Evolutionary conservation across 2,888 invertebrate genomes (phyloP).

Genomic region (Amblyjoppa proteus): DNA sequence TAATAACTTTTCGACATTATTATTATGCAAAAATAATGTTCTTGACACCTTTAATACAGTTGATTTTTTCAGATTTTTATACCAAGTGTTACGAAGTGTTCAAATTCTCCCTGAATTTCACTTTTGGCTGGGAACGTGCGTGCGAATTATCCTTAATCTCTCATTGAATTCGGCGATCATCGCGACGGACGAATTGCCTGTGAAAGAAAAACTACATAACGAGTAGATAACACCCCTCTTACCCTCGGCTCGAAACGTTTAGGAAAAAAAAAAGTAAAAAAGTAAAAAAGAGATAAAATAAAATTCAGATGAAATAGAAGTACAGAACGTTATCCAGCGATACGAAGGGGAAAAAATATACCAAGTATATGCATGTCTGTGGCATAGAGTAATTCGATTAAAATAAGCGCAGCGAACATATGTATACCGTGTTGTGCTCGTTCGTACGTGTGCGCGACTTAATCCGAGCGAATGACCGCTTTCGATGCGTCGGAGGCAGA

Average conservation of each 20-base stretch:
- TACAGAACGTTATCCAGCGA: constrained; percentile 57
- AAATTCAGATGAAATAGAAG: constrained; percentile 44
- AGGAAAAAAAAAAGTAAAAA: constrained; percentile 36
- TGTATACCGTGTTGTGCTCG: constrained; percentile 67
- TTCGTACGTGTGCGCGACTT: constrained; percentile 69
- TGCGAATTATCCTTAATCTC: constrained; percentile 1
- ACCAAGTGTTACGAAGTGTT: too few species aligned
- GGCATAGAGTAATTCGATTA: constrained; percentile 57
- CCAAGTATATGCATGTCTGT: constrained; percentile 59
- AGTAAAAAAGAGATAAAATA: constrained; percentile 22
- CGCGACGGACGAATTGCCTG: constrained; percentile 38
- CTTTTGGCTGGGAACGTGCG: too few species aligned
- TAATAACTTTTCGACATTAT: too few species aligned
- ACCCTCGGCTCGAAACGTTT: constrained; percentile 29
- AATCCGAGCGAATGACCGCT: constrained; percentile 75
- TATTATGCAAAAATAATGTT: too few species aligned
- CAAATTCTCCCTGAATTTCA: too few species aligned
- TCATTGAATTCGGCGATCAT: constrained; percentile 44
- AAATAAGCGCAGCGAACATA: constrained; percentile 50
- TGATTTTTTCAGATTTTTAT: too few species aligned
- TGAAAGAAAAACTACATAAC: constrained; percentile 15
- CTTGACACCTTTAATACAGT: too few species aligned
- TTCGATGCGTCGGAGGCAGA: constrained; percentile 29
- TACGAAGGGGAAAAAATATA: constrained; percentile 40
- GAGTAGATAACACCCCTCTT: constrained; percentile 27